These are phyloP conservation scores for Cataglyphis cursor DNA, from an alignment of 2,888 invertebrate genomes.

Conservation along the genomic window DNA sequence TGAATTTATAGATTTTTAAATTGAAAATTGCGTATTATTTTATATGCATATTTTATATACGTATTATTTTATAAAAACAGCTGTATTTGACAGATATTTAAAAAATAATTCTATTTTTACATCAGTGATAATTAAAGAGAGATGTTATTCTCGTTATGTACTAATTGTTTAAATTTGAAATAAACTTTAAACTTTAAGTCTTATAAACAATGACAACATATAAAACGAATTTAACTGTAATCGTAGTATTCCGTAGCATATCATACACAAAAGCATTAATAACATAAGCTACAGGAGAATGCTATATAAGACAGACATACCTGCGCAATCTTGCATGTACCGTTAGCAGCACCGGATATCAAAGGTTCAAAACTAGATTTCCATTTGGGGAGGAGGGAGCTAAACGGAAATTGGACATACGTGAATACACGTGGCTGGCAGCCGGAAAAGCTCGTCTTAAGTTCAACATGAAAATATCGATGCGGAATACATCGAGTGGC, in stretches of 20 bases:
- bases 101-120: neutral
- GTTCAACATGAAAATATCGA: slow-evolving; percentile 61
- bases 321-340: slow-evolving; percentile 10
- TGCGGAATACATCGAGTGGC: slow-evolving; percentile 36
- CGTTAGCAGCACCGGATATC: slow-evolving; percentile 60
- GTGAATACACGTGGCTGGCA: slow-evolving; percentile 55
- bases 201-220: neutral
- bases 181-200: neutral
- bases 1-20: neutral
- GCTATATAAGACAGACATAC: neutral
- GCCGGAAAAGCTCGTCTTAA: slow-evolving; percentile 62
- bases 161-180: neutral
- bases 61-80: neutral
- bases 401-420: slow-evolving; percentile 71
- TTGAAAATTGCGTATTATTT: neutral
- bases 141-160: neutral
- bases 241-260: neutral
- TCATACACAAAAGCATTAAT: neutral
- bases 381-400: slow-evolving; percentile 60
- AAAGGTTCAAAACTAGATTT: slow-evolving; percentile 70
- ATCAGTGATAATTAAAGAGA: neutral
- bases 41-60: neutral
- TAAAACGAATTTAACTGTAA: neutral
- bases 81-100: neutral
- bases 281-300: neutral